Evolutionary conservation across 1,140 invertebrate genomes (phyloP).

Genomic region (Drosophila tropicalis): DNA sequence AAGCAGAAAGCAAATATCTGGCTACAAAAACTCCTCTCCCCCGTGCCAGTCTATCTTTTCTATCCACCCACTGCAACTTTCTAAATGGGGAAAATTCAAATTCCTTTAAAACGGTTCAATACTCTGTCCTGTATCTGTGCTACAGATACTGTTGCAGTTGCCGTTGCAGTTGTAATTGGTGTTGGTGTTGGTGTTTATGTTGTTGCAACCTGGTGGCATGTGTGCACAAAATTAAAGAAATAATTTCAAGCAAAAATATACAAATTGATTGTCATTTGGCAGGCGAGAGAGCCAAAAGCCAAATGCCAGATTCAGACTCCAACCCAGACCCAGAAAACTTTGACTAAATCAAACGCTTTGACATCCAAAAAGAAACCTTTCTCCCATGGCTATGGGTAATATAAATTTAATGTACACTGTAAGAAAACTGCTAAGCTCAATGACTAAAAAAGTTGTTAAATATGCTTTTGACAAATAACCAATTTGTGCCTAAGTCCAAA

Average conservation of each 20-base stretch:
- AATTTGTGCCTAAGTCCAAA: too few species aligned
- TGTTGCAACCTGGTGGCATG: conserved; percentile 19
- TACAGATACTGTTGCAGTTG: too few species aligned
- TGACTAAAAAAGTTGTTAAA: too few species aligned
- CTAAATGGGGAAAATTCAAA: conserved; percentile 71
- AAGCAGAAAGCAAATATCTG: conserved; percentile 3
- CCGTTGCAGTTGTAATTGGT: conserved; percentile 8
- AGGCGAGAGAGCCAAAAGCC: conserved; percentile 33
- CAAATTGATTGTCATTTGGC: conserved; percentile 76
- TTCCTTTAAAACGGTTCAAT: conserved; percentile 38
- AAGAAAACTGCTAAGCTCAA: too few species aligned
- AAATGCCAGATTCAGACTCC: conserved; percentile 12
- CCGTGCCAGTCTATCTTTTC: conserved; percentile 29
- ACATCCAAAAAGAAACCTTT: conserved; percentile 51
- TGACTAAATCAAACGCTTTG: conserved; percentile 61
- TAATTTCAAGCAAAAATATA: conserved; percentile 73
- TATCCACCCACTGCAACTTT: conserved; percentile 64
- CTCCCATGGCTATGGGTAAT: conserved; percentile 48
- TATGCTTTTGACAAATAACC: too few species aligned
- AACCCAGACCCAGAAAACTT: neutral
- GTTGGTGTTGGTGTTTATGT: neutral
- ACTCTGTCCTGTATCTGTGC: conserved; percentile 13
- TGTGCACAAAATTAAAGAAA: conserved; percentile 78
- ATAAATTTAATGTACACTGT: conserved; percentile 29
- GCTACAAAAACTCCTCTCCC: neutral